phyloP scores from a whole-genome alignment of 2,888 invertebrate genomes.

The Macrosoma leucophasiata region DNA sequence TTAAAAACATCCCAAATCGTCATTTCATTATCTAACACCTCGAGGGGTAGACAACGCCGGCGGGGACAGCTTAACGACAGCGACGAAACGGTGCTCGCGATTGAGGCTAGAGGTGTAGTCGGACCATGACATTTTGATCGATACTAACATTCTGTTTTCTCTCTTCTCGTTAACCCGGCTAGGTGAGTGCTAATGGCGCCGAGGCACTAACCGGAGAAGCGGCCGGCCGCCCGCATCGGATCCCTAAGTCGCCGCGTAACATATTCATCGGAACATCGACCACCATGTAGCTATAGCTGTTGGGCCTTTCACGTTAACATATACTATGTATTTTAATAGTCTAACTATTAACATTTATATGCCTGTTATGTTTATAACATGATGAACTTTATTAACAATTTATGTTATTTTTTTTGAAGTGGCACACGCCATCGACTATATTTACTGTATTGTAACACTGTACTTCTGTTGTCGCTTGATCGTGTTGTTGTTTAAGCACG shows the following conservation, averaged over 20 bases:
- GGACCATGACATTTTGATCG: slow-evolving; percentile 72
- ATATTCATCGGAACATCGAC: slow-evolving; percentile 70
- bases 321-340: slow-evolving; percentile 74
- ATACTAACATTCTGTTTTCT: slow-evolving; percentile 83
- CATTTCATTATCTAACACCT: slow-evolving; percentile 6
- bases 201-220: slow-evolving; percentile 70
- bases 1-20: too few species aligned
- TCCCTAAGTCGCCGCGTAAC: slow-evolving; percentile 61
- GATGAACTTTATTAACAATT: slow-evolving; percentile 71
- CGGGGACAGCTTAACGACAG: slow-evolving; percentile 46
- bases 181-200: slow-evolving; percentile 86
- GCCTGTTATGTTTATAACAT: slow-evolving; percentile 76
- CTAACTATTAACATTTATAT: slow-evolving; percentile 76
- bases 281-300: slow-evolving; percentile 74
- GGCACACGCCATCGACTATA: slow-evolving; percentile 76
- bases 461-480: slow-evolving; percentile 69
- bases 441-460: slow-evolving; percentile 66
- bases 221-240: slow-evolving; percentile 52
- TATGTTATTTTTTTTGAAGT: slow-evolving; percentile 54
- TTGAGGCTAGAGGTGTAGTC: slow-evolving; percentile 62
- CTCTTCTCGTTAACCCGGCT: slow-evolving; percentile 84
- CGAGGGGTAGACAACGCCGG: slow-evolving; percentile 13
- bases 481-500: slow-evolving; percentile 69
- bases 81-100: slow-evolving; percentile 48
- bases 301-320: slow-evolving; percentile 75